These are phyloP conservation scores for Knipowitschia caucasica DNA, from an alignment of 2,797 vertebrate genomes.

Conservation along the genomic window DNA sequence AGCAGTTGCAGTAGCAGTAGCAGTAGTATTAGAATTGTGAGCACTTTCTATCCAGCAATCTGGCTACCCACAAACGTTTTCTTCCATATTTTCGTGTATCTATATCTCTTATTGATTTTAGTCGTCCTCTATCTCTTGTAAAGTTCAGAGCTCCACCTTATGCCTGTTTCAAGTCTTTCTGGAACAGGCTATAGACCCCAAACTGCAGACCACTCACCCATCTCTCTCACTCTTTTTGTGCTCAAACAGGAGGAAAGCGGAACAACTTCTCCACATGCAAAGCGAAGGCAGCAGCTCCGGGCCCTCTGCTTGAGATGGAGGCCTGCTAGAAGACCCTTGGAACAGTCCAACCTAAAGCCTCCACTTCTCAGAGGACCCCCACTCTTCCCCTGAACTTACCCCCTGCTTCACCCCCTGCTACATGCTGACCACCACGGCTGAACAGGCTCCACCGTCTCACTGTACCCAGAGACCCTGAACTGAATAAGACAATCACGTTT, in stretches of 20 bases:
- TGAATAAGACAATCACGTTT: slow-evolving; percentile 90
- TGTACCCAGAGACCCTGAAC: slow-evolving; percentile 83
- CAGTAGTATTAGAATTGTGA: no score
- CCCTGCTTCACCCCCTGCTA: slow-evolving; percentile 33
- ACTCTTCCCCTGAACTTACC: slow-evolving; percentile 8
- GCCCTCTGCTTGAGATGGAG: slow-evolving; percentile 97
- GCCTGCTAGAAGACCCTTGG: slow-evolving; percentile 89
- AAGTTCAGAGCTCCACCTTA: no score
- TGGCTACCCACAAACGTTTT: no score
- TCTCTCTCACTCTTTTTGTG: no score
- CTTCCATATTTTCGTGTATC: no score
- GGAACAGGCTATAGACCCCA: no score
- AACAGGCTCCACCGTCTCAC: slow-evolving; percentile 63
- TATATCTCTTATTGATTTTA: no score
- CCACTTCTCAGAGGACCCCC: slow-evolving; percentile 77
- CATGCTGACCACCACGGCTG: slow-evolving; percentile 25
- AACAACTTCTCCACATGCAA: slow-evolving; percentile 93
- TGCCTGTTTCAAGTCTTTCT: no score
- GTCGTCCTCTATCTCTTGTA: no score
- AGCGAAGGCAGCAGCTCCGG: slow-evolving; percentile 91
- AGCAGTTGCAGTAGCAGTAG: no score
- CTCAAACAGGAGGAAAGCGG: slow-evolving; percentile 88
- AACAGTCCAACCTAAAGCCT: slow-evolving; percentile 72
- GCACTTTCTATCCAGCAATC: no score
- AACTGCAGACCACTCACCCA: no score